Evolutionary conservation across 92 coral and sea anemone genomes (phyloP).

Genomic region (Virgularia gustaviana): DNA sequence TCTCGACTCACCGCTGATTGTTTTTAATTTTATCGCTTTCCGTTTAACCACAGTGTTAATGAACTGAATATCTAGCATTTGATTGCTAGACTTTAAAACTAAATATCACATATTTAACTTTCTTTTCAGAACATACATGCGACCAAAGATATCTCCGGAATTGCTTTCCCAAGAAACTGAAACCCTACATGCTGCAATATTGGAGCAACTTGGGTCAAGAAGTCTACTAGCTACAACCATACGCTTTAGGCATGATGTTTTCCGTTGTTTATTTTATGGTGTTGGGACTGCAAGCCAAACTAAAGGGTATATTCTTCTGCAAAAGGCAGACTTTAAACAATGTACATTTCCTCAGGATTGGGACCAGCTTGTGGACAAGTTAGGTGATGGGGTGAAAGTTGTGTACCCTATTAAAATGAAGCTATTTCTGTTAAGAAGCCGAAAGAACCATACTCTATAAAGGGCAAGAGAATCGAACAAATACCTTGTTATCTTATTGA

Average conservation of each 20-base stretch:
- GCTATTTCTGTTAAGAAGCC: constrained; percentile 17
- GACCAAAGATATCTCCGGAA: background rate
- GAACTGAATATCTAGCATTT: no score
- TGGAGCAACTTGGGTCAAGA: constrained; percentile 1
- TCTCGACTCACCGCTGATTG: background rate
- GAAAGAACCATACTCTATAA: constrained; percentile 11
- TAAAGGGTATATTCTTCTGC: background rate
- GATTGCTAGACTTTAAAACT: background rate
- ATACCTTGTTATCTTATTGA: background rate
- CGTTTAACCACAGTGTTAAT: background rate
- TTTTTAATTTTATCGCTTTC: background rate
- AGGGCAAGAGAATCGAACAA: constrained; percentile 7
- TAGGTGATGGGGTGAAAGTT: constrained; percentile 31
- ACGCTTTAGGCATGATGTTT: constrained; percentile 22
- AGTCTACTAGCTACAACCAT: constrained; percentile 9
- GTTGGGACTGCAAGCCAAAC: background rate
- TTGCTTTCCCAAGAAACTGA: background rate
- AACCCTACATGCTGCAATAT: background rate
- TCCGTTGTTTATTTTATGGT: background rate
- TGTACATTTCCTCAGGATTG: constrained; percentile 17
- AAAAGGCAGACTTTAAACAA: constrained; percentile 12
- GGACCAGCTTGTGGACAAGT: constrained; percentile 13
- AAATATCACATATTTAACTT: background rate
- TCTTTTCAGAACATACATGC: background rate
- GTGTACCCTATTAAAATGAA: background rate